Percentiles rank a stretch among this genome's conserved stretches.
Evolutionary conservation across 2,888 invertebrate species (phyloP).

Genomic region (Silvanus unidentatus): DNA sequence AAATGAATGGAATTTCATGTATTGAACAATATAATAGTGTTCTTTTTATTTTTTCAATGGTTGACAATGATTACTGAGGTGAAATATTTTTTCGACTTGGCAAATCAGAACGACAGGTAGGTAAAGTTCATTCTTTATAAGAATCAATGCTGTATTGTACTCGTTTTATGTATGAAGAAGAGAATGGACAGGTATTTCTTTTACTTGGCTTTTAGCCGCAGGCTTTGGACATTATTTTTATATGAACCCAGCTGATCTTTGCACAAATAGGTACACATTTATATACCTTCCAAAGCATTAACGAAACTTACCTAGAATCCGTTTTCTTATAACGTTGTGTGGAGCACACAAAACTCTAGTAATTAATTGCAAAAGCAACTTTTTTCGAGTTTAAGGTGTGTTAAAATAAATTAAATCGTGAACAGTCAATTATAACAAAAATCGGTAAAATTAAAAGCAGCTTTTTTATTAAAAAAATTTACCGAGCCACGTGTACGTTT

Average conservation of each 20-base stretch:
- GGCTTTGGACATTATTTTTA: slow-evolving; percentile 19
- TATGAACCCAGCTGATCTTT: slow-evolving; percentile 20
- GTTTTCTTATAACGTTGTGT: no score
- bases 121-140: slow-evolving; percentile 38
- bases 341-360: no score
- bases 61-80: slow-evolving; percentile 42
- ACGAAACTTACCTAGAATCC: no score
- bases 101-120: slow-evolving; percentile 45
- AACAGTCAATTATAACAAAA: no score
- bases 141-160: slow-evolving; percentile 34
- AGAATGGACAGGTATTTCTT: slow-evolving; percentile 42
- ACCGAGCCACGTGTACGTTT: no score
- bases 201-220: slow-evolving; percentile 35
- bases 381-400: no score
- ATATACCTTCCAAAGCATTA: no score
- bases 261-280: no score
- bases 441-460: no score
- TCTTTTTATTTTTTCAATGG: slow-evolving; percentile 30
- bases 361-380: no score
- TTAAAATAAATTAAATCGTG: no score
- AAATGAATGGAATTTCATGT: slow-evolving; percentile 26
- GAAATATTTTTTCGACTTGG: slow-evolving; percentile 44
- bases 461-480: no score
- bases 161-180: slow-evolving; percentile 31
- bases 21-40: slow-evolving; percentile 19